Evolutionary conservation across 2,888 invertebrate species (phyloP), one percentile per base, ranked within the genome.

Genomic region (Lithosia quadra): DNA sequence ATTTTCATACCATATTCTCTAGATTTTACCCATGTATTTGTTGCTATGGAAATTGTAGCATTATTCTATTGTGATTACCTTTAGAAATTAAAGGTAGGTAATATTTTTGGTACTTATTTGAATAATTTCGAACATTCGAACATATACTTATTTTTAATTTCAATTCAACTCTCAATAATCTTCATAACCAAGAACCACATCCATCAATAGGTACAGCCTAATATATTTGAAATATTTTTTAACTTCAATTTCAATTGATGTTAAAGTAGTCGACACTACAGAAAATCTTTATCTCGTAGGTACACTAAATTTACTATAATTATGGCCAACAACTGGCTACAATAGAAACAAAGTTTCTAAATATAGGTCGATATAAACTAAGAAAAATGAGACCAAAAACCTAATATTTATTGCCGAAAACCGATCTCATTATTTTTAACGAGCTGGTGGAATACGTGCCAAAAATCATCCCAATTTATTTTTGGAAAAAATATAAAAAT

Each of bases 371-470:
- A n/a, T n/a, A 80, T 75, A 83, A 78, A 78, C 79, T 81, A 83
- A 79, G 75, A 84, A 81, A 85, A 82, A 83, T 77, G 80, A 78
- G 77, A 80, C 81, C 79, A 69, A 74, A 72, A 83, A 87, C 82
- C 84, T 85, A 86, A 88, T 88, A 89, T 90, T 90, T 90, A 88
- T 89, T 84, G 85, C 84, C 85, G 66, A 86, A 84, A 87, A 87
- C 83, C 85, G 85, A 85, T 85, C 90, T 92, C 93, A 92, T 94
- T 94, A 94, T 93, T 93, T 94, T 92, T 94, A 93, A 94, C 93
- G 90, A 93, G 88, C 83, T 72, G 73, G 80, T 76, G 75, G 79
- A 85, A 85, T 86, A 84, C 84, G 88, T 88, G 88, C 86, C 90
- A 91, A 90, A 91, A 92, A 90, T 90, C 88, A 88, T 86, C 82